Conservation (phyloP, 2,888 invertebrate genomes). For the Microplitis deprimator region DNA sequence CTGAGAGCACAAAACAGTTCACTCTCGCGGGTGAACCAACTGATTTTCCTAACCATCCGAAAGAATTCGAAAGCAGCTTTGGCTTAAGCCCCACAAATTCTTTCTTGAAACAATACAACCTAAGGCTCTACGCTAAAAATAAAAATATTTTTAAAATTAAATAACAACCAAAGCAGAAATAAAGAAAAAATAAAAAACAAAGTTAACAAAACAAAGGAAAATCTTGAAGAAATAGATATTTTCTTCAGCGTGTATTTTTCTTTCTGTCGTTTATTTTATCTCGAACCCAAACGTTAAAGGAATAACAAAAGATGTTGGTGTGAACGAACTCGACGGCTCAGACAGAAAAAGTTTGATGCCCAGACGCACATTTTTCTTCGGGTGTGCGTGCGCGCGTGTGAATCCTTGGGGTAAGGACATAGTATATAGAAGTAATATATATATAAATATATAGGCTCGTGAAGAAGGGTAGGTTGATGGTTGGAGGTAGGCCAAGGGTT, state of each 20-base stretch:
- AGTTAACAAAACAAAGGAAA: neutral
- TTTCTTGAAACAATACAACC: conserved; percentile 18
- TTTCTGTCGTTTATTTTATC: conserved; percentile 8
- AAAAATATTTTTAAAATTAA: neutral
- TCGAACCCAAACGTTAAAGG: conserved; percentile 40
- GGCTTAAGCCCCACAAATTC: conserved; percentile 16
- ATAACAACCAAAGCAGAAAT: neutral
- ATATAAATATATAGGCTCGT: conserved; percentile 40
- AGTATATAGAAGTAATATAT: neutral
- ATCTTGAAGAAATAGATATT: conserved; percentile 15
- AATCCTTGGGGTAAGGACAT: conserved; percentile 15
- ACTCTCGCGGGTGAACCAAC: neutral
- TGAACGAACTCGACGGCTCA: conserved; percentile 47
- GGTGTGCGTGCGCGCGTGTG: conserved; percentile 17
- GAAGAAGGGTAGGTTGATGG: conserved; percentile 37
- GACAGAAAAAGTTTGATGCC: conserved; percentile 49
- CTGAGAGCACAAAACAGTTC: conserved; percentile 3
- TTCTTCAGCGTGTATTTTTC: neutral
- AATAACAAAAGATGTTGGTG: conserved; percentile 49
- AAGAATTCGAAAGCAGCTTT: conserved; percentile 18
- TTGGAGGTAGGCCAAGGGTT: conserved; percentile 48
- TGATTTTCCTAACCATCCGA: conserved; percentile 24
- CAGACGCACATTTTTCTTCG: conserved; percentile 47
- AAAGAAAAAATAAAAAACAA: conserved; percentile 9
- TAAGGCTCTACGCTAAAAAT: neutral